Conservation (phyloP, 2,888 invertebrate genomes). For the Dugesia japonica region DNA sequence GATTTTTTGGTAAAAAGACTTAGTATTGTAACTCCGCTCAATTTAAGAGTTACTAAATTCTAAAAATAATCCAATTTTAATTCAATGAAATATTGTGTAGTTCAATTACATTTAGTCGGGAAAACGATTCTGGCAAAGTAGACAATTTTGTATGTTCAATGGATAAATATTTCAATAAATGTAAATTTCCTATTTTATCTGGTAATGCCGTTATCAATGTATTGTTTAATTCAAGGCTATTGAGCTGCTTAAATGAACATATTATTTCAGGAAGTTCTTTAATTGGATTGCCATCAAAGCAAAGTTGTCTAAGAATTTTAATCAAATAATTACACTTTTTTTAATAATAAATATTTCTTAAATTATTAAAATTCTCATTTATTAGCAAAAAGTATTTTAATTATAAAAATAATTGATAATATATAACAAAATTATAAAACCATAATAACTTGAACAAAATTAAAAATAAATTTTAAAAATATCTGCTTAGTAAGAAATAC, state of each 20-base stretch:
- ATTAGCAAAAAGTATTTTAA: too few species aligned
- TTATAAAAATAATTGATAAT: too few species aligned
- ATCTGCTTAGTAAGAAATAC: too few species aligned
- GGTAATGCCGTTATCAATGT: not conserved
- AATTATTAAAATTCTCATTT: too few species aligned
- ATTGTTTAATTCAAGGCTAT: conserved; percentile 8
- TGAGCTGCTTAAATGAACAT: not conserved
- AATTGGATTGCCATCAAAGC: not conserved
- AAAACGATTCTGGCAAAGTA: not conserved
- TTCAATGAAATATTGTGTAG: not conserved
- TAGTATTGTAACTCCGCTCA: not conserved
- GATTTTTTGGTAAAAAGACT: not conserved
- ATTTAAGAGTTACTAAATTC: not conserved
- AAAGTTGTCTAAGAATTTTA: not conserved
- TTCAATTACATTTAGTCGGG: not conserved
- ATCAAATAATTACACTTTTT: too few species aligned
- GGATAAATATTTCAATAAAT: not conserved
- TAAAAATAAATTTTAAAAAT: too few species aligned
- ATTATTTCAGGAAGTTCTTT: not conserved
- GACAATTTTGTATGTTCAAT: conserved; percentile 6
- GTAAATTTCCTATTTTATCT: not conserved
- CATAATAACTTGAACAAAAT: too few species aligned
- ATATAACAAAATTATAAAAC: too few species aligned
- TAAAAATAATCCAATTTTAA: not conserved
- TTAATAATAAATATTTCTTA: too few species aligned